These are phyloP conservation scores for Sphenodon punctatus DNA, from an alignment of 2,797 vertebrate species.

Conservation along the genomic window DNA sequence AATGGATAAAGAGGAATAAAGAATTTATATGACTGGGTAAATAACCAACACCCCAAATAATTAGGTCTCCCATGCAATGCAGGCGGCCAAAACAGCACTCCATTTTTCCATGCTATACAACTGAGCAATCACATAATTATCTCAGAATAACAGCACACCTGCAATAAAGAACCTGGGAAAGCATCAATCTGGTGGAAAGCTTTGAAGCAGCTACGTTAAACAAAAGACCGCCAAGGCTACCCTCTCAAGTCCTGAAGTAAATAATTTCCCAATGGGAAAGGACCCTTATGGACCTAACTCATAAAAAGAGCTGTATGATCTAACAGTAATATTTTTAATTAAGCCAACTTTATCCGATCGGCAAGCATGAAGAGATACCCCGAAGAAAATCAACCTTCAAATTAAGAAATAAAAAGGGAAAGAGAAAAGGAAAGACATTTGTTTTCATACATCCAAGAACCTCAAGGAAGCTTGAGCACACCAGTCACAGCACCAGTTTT, in stretches of 20 bases:
- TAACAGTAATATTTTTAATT: constrained; percentile 70
- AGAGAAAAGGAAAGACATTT: neutral
- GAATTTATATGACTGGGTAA: neutral
- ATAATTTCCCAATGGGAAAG: constrained; percentile 64
- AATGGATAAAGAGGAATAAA: neutral
- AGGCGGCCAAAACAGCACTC: neutral
- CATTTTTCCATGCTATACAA: neutral
- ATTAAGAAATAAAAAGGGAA: neutral
- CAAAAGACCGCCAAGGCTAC: constrained; percentile 55
- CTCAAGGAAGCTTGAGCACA: constrained; percentile 38
- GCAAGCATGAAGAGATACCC: constrained; percentile 55
- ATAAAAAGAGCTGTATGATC: constrained; percentile 67
- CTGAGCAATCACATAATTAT: constrained; percentile 42
- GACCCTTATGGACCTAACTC: constrained; percentile 54
- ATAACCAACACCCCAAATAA: neutral
- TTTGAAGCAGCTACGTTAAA: constrained; percentile 57
- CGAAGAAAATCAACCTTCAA: constrained; percentile 67
- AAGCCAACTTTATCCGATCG: constrained; percentile 65
- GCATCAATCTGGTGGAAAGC: constrained; percentile 54
- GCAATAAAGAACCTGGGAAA: constrained; percentile 61
- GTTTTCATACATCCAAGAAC: constrained; percentile 46
- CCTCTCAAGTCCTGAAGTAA: constrained; percentile 58
- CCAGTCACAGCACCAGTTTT: neutral
- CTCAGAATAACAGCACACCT: constrained; percentile 46
- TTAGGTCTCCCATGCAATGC: neutral